Conservation (phyloP, 2,888 invertebrate genomes). For the Machimus atricapillus region DNA sequence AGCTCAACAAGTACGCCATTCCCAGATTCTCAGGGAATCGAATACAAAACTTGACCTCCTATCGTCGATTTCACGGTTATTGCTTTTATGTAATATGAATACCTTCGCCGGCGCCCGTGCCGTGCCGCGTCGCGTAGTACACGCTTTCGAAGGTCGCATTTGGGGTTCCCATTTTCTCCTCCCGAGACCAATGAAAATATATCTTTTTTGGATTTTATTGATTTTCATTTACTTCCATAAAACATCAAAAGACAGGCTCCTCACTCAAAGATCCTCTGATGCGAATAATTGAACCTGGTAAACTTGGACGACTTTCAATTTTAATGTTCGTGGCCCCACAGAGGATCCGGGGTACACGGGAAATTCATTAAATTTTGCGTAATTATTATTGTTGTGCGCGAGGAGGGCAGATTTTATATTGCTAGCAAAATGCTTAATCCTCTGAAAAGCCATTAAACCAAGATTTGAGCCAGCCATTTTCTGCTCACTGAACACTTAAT, state of each 20-base stretch:
- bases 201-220: not conserved
- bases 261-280: not conserved
- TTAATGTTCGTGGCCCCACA: not conserved
- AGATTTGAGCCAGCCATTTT: not conserved
- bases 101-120: not conserved
- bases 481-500: not conserved
- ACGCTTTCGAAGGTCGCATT: not conserved
- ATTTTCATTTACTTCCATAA: slow-evolving; percentile 10
- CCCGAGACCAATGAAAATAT: not conserved
- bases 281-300: not conserved
- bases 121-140: not conserved
- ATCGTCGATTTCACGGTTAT: not conserved
- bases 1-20: not conserved
- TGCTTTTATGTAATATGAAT: not conserved
- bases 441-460: not conserved
- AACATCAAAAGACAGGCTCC: not conserved
- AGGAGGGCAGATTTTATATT: not conserved
- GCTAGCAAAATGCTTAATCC: not conserved
- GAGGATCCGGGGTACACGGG: not conserved
- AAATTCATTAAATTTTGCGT: not conserved
- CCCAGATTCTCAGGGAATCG: not conserved
- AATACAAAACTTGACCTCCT: not conserved
- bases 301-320: not conserved
- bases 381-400: not conserved
- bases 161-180: not conserved